Base-by-base conservation (phyloP, 2,888 invertebrate genomes). In the Agelastica alni region DNA sequence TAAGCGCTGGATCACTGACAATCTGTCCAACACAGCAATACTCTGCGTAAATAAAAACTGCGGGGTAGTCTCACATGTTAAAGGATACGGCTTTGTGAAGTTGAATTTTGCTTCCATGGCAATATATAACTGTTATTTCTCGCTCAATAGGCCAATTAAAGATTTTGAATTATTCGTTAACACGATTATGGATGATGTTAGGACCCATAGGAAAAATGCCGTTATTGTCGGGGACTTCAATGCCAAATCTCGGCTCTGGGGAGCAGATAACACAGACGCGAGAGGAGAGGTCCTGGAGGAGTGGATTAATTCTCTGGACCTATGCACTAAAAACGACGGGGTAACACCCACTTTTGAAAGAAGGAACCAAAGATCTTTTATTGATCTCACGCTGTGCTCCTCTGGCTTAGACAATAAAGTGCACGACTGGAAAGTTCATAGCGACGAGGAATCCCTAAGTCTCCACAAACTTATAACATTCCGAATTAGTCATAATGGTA, bases 281-380 rank as follows among this genome's bases (percentile, higher is more conserved):
- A 32, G 31, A 32, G 31, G 31, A 2, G 31, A 32, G 31, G 4
- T 32, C 14, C 4, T 32, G 31, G 31, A 32, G 5, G 31, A 32
- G 13, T 32, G 31, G 31, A 32, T 32, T 6, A 32, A 7, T 7
- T 32, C 31, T 7, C 31, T 32, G 5, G 31, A 32, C 14, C 31
- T 32, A 1, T 7, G 13, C 6, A 32, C 14, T 6, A 32, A 32
- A 12, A 32, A 12, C 3, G 31, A 32, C 31, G 31, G 3, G 13
- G 31, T 32, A 32, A 32, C 31, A 32, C 31, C 31, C 31, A 32
- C 31, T 32, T 32, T 32, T 7, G 31, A 32, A 32, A 32, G 31
- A 32, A 7, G 31, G 2, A 32, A 32, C 7, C 31, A 32, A 32
- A 32, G 31, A 32, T 32, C 31, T 13, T 6, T 32, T 14, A 32